phyloP scores from a whole-genome alignment of 2,888 invertebrate species.

The Dolichomitus sp. region DNA sequence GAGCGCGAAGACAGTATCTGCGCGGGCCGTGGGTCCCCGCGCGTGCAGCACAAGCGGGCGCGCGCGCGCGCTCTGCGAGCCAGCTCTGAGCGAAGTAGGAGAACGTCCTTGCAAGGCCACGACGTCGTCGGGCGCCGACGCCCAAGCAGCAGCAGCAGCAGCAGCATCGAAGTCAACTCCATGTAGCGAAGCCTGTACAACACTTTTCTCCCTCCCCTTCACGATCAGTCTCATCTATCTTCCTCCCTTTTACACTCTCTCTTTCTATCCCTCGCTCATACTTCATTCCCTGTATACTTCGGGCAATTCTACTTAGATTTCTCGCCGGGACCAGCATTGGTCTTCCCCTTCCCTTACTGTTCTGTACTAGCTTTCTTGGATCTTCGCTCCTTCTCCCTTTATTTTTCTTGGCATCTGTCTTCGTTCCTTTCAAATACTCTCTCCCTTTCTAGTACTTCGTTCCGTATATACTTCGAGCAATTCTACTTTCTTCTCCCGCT shows the following conservation, averaged over 20 bases:
- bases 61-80: slow-evolving; percentile 45
- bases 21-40: slow-evolving; percentile 43
- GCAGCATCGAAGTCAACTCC: slow-evolving; percentile 46
- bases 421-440: too few relatives aligned
- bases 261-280: slow-evolving; percentile 19
- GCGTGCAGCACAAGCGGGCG: slow-evolving; percentile 43
- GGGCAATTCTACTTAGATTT: slow-evolving; percentile 14
- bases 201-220: slow-evolving; percentile 53
- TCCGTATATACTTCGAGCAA: too few relatives aligned
- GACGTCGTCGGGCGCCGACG: slow-evolving; percentile 77
- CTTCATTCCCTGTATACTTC: slow-evolving; percentile 21
- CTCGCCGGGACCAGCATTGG: not conserved
- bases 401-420: too few relatives aligned
- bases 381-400: not conserved
- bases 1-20: slow-evolving; percentile 45
- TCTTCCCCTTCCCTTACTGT: slow-evolving; percentile 23
- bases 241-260: slow-evolving; percentile 29
- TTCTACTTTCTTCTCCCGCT: too few relatives aligned
- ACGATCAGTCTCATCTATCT: slow-evolving; percentile 31
- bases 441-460: too few relatives aligned
- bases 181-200: slow-evolving; percentile 25
- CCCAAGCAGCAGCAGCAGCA: slow-evolving; percentile 67
- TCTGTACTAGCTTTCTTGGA: slow-evolving; percentile 21
- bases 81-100: slow-evolving; percentile 72
- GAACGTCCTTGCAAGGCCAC: slow-evolving; percentile 82